These are phyloP conservation scores for Drosophila nannoptera DNA, from an alignment of 1,140 invertebrate species.

Conservation along the genomic window DNA sequence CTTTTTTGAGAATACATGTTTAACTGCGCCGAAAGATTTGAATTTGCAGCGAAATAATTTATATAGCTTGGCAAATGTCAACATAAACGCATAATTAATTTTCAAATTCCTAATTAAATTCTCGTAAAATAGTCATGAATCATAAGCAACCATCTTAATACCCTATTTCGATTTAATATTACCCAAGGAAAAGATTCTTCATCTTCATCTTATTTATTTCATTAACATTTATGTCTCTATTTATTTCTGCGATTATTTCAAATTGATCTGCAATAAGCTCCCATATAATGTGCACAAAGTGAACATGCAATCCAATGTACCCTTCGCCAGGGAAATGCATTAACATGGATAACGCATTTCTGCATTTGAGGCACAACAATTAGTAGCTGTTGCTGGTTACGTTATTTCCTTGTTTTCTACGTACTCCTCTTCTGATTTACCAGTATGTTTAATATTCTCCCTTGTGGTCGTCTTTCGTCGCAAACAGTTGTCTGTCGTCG, in stretches of 20 bases:
- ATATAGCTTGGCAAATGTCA: neutral
- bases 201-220: too few relatives aligned
- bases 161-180: neutral
- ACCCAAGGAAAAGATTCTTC: too few relatives aligned
- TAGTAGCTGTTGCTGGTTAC: neutral
- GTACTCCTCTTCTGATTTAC: slow-evolving; percentile 1
- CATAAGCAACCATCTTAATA: neutral
- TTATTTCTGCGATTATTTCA: too few relatives aligned
- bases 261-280: too few relatives aligned
- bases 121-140: neutral
- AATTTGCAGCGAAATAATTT: slow-evolving; percentile 9
- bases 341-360: too few relatives aligned
- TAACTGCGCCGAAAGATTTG: slow-evolving; percentile 14
- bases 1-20: slow-evolving; percentile 9
- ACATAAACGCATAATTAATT: neutral
- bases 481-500: neutral
- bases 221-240: too few relatives aligned
- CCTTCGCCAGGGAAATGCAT: too few relatives aligned
- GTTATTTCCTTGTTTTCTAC: slow-evolving; percentile 1
- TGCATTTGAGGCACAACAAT: too few relatives aligned
- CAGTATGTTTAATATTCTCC: slow-evolving; percentile 8
- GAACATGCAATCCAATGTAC: too few relatives aligned
- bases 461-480: slow-evolving; percentile 3
- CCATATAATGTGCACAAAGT: too few relatives aligned
- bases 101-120: neutral